Evolutionary conservation across 1,140 invertebrate genomes (phyloP).

Genomic region (Thrips palmi): DNA sequence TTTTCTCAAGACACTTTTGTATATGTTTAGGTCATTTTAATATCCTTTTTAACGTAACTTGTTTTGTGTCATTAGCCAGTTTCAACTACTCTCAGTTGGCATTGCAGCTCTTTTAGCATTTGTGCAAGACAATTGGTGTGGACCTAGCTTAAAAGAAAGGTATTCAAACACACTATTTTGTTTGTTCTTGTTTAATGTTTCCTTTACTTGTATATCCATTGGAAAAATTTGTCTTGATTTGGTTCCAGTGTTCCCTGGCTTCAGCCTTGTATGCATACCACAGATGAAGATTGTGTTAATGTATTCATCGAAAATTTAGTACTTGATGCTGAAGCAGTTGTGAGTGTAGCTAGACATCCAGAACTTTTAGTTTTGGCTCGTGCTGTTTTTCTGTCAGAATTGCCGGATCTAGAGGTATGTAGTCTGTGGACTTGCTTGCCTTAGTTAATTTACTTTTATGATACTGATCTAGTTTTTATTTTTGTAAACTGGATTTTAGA

Average conservation of each 20-base stretch:
- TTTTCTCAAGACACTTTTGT: no score
- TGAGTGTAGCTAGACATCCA: conserved; percentile 27
- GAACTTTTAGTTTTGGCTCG: conserved; percentile 46
- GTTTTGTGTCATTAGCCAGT: conserved; percentile 1
- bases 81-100: conserved; percentile 26
- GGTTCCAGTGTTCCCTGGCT: neutral
- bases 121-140: conserved; percentile 63
- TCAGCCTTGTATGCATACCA: conserved; percentile 16
- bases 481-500: conserved; percentile 25
- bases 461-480: conserved; percentile 25
- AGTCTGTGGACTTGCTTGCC: no score
- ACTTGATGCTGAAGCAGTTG: conserved; percentile 37
- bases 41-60: no score
- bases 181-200: neutral
- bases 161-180: neutral
- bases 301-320: conserved; percentile 19
- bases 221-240: neutral
- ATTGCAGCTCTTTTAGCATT: conserved; percentile 47
- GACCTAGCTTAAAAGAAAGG: conserved; percentile 29
- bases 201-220: neutral
- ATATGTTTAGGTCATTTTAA: no score
- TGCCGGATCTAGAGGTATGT: no score
- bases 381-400: conserved; percentile 44
- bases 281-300: conserved; percentile 21
- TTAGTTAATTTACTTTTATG: no score